Evolutionary conservation across 2,888 invertebrate species (phyloP).

Genomic region (Euclidia mi): DNA sequence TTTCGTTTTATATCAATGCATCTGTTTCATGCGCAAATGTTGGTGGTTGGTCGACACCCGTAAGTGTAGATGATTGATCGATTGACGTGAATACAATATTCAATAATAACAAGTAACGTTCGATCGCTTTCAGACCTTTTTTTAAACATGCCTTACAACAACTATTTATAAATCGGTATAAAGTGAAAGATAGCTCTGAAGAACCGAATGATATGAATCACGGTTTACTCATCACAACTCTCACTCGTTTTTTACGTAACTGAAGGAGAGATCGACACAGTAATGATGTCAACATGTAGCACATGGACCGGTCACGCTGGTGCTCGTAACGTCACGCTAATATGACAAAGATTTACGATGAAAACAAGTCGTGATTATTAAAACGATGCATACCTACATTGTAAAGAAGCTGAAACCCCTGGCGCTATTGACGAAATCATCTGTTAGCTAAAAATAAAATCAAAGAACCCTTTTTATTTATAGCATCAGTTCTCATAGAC

Average conservation of each 20-base stretch:
- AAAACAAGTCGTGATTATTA: not conserved
- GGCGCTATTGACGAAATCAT: not conserved
- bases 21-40: slow-evolving; percentile 6
- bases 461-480: slow-evolving; percentile 1
- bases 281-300: slow-evolving; percentile 7
- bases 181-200: not conserved
- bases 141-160: not conserved
- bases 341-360: not conserved
- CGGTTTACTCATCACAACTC: slow-evolving; percentile 9
- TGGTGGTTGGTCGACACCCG: slow-evolving; percentile 2
- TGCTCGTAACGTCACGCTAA: slow-evolving; percentile 1
- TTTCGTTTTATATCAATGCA: slow-evolving; percentile 19
- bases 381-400: not conserved
- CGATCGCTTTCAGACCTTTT: not conserved
- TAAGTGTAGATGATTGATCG: slow-evolving; percentile 10
- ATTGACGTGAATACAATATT: not conserved
- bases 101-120: not conserved
- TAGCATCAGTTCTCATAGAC: not conserved
- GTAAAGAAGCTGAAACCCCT: not conserved
- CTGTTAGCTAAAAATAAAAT: slow-evolving; percentile 5
- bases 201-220: not conserved
- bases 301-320: not conserved
- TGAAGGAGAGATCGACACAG: slow-evolving; percentile 6
- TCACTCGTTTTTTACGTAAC: slow-evolving; percentile 11
- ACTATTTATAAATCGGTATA: not conserved